These are phyloP conservation scores for Ceratitis capitata DNA, from an alignment of 1,140 invertebrate genomes.

Conservation along the genomic window DNA sequence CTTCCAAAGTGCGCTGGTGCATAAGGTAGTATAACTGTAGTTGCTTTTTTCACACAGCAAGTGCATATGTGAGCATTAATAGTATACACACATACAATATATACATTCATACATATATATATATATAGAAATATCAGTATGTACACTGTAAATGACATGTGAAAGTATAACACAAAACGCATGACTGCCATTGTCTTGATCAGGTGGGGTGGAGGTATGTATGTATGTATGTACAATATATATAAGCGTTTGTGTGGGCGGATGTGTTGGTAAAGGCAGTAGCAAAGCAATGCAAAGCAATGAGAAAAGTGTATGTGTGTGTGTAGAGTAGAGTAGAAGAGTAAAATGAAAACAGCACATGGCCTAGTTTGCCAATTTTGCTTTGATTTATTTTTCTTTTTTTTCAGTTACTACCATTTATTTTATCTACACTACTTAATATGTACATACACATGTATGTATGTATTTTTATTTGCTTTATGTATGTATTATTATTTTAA, in stretches of 20 bases:
- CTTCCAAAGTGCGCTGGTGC: not conserved
- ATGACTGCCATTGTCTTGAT: not conserved
- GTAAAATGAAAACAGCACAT: slow-evolving; percentile 28
- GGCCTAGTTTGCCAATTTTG: slow-evolving; percentile 38
- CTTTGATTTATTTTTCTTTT: slow-evolving; percentile 40
- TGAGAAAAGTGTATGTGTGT: not conserved
- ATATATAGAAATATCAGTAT: too few relatives aligned
- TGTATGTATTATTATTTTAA: not conserved
- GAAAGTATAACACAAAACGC: not conserved
- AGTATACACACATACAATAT: not conserved
- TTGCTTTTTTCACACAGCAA: not conserved
- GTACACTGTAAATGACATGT: too few relatives aligned
- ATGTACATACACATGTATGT: not conserved
- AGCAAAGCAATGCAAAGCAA: not conserved
- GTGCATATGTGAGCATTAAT: not conserved
- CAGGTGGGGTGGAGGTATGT: not conserved
- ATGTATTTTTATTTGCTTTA: not conserved
- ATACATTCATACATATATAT: not conserved
- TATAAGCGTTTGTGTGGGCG: not conserved
- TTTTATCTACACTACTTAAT: not conserved
- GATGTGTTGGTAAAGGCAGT: not conserved
- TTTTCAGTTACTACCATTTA: not conserved
- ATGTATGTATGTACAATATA: too few relatives aligned
- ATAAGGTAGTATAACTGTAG: slow-evolving; percentile 7
- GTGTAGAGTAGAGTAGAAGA: not conserved